Evolutionary conservation across 2,888 invertebrate species (phyloP).

Genomic region (Ormia ochracea): DNA sequence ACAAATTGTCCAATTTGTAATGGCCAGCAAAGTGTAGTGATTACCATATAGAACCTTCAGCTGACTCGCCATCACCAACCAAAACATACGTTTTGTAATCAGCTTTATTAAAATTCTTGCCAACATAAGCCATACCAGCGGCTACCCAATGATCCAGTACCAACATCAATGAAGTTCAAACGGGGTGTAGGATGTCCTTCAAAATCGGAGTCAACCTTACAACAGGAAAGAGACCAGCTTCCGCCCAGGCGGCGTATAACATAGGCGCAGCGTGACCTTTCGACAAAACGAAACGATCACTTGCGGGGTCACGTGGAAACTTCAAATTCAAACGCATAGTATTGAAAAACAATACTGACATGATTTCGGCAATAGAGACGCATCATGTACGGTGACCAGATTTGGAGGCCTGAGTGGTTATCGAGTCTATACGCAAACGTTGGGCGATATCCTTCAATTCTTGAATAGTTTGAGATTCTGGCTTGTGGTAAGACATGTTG

Average conservation of each 20-base stretch:
- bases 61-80: constrained; percentile 98
- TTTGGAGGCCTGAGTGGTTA: constrained; percentile 95
- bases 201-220: constrained; percentile 95
- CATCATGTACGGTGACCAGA: constrained; percentile 99
- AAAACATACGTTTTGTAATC: constrained; percentile 95
- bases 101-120: constrained; percentile 84
- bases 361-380: constrained; percentile 97
- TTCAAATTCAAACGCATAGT: constrained; percentile 95
- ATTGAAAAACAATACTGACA: constrained; percentile 98
- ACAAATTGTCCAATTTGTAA: constrained; percentile 97
- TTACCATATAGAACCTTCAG: constrained; percentile 99
- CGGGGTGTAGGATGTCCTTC: constrained; percentile 99
- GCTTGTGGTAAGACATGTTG: constrained; percentile 83
- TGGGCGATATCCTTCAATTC: constrained; percentile 95
- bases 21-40: constrained; percentile 95
- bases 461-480: constrained; percentile 83
- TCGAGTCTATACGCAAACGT: constrained; percentile 93
- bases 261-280: constrained; percentile 99
- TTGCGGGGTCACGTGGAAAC: constrained; percentile 90
- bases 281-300: constrained; percentile 96
- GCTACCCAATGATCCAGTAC: constrained; percentile 98
- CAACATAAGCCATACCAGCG: constrained; percentile 98
- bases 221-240: constrained; percentile 92
- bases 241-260: constrained; percentile 99
- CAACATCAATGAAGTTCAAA: constrained; percentile 97